phyloP scores from a whole-genome alignment of 2,888 invertebrate genomes.

The Stegana nigrithorax region DNA sequence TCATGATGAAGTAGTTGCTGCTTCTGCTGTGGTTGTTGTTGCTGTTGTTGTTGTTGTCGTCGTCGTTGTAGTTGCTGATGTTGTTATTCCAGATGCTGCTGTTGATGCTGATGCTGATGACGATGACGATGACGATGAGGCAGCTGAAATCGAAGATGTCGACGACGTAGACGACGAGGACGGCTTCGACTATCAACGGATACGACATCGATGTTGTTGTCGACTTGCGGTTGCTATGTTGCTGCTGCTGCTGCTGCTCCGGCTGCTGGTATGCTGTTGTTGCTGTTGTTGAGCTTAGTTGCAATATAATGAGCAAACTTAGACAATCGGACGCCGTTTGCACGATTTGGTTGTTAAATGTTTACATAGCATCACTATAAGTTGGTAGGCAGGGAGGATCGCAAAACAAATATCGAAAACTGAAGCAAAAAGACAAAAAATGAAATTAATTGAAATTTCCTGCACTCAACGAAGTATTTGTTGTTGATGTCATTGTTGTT shows the following conservation, averaged over 20 bases:
- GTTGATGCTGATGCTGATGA: neutral
- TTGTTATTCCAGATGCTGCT: neutral
- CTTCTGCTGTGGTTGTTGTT: constrained; percentile 35
- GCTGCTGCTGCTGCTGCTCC: neutral
- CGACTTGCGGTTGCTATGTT: constrained; percentile 4
- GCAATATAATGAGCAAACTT: constrained; percentile 52
- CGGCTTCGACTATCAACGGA: no score
- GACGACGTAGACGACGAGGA: neutral
- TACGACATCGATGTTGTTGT: constrained; percentile 1
- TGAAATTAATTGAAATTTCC: constrained; percentile 21
- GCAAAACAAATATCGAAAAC: constrained; percentile 4
- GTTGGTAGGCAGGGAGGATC: constrained; percentile 17
- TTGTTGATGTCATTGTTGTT: constrained; percentile 12
- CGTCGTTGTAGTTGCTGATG: no score
- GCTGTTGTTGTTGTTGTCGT: constrained; percentile 19
- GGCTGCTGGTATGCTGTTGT: neutral
- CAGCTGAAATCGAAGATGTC: no score
- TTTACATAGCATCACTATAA: constrained; percentile 14
- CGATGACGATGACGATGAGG: neutral
- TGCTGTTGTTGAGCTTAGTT: constrained; percentile 10
- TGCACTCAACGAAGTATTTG: constrained; percentile 10
- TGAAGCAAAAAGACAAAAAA: constrained; percentile 7
- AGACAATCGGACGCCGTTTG: constrained; percentile 66
- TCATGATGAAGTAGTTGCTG: constrained; percentile 48
- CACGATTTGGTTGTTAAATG: constrained; percentile 64